Base-by-base conservation (phyloP, 2,888 invertebrate genomes). In the Chirona hameri region DNA sequence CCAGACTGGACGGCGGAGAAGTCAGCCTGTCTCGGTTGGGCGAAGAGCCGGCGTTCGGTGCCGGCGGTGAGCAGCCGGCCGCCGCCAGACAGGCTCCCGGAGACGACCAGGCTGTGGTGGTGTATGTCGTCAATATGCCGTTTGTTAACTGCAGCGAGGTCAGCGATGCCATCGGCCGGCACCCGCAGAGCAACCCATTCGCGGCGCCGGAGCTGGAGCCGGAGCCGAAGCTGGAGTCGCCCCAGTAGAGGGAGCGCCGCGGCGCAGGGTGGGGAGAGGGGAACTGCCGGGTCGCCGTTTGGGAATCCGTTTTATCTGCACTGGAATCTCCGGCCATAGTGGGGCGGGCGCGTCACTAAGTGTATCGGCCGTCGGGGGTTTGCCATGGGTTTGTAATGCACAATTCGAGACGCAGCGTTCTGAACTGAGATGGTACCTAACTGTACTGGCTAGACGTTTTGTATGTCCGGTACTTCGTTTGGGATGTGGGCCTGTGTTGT, bases 131-230 rank as follows among this genome's bases (percentile, higher is more conserved):
- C 3, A 24, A 39, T 4, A 15, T 4, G 76, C 27, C 76, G 76
- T 76, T 76, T 24, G 76, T 76, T 39, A 24, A 39, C 76, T 76
- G 39, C 76, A 21, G 21, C 12, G 76, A 76, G 39, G 21, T 76
- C 9, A 5, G 39, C 21, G 76, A 39, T 21, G 76, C 76, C 39
- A 76, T 76, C 39, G 76, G 76, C 21, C 76, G 76, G 21, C 76
- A 76, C 39, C 76, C 76, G 76, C 76, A 76, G 76, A 4, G 0
- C 1, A 76, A 76, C 76, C 76, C 76, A 21, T 76, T 76, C 76
- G 39, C 18, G 39, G 21, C 39, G 31, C 10, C n/a, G 15, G 76
- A 21, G 76, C 76, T 39, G 72, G 31, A 15, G 72, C 72, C 72
- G 31, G 31, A 72, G 31, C 72, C 29, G 72, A 15, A 29, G 72